A percentile compares a stretch with the other conserved stretches of the same genome.
Evolutionary conservation across 2,113 vertebrate species (phyloP).

Genomic region (Heliornis fulica): DNA sequence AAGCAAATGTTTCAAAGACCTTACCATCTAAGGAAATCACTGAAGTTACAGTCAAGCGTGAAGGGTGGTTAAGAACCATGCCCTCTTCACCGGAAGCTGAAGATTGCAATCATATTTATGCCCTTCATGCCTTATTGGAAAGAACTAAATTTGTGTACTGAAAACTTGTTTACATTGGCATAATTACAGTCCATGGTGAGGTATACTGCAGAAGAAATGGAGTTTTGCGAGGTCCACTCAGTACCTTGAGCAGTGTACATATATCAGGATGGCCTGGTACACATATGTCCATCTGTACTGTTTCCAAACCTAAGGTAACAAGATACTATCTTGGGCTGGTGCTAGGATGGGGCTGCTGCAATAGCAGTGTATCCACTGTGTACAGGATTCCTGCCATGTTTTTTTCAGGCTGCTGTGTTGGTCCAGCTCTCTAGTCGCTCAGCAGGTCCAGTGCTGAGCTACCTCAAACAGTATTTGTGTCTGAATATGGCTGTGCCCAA

Average conservation of each 20-base stretch:
- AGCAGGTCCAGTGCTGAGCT: not conserved
- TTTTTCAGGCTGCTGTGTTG: not conserved
- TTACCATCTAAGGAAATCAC: constrained; percentile 40
- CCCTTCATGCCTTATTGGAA: not conserved
- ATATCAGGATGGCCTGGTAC: not conserved
- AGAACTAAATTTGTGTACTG: not conserved
- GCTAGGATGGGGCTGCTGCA: not conserved
- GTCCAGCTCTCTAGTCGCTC: not conserved
- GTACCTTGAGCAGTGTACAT: not conserved
- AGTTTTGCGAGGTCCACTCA: not conserved
- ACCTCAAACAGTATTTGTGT: not conserved
- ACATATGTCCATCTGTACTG: not conserved
- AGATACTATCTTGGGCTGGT: not conserved
- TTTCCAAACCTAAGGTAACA: not conserved
- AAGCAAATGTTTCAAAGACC: not conserved
- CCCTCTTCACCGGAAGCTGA: not conserved
- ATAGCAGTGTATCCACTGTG: accelerated
- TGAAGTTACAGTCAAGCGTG: not conserved
- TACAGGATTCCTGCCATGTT: not conserved
- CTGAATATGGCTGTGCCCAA: not conserved
- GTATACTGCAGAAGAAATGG: not conserved
- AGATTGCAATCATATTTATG: not conserved
- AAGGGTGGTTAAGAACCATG: not conserved
- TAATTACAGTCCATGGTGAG: not conserved
- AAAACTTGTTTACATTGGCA: not conserved